phyloP scores from a whole-genome alignment of 2,113 vertebrate species.

The Nipponia nippon region DNA sequence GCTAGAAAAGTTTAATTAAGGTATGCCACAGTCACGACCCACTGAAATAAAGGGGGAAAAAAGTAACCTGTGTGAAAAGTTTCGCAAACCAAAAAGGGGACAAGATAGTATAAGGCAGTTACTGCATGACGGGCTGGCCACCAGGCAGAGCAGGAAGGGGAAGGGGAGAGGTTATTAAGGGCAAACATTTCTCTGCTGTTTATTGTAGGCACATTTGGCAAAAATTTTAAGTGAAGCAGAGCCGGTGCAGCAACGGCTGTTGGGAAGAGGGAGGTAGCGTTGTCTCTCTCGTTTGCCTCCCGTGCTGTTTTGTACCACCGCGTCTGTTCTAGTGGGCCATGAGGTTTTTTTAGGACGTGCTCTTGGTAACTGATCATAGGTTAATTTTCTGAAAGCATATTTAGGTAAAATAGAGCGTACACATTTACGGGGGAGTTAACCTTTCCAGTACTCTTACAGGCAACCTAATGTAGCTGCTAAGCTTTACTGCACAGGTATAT shows the following conservation, averaged over 20 bases:
- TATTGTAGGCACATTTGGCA: neutral
- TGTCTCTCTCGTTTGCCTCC: neutral
- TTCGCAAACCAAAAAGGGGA: neutral
- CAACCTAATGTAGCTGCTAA: neutral
- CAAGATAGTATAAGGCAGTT: neutral
- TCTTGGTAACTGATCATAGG: neutral
- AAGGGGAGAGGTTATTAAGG: neutral
- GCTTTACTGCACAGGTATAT: neutral
- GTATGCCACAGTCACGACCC: neutral
- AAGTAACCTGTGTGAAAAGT: neutral
- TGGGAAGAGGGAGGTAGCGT: neutral
- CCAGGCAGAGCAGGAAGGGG: neutral
- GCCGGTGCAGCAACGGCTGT: neutral
- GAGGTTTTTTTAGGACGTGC: neutral
- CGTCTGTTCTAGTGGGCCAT: rapidly evolving
- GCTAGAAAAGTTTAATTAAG: neutral
- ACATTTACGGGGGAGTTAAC: neutral
- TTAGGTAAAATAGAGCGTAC: neutral
- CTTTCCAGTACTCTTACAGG: neutral
- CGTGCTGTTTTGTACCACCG: neutral
- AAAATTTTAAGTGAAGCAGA: neutral
- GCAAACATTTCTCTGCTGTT: neutral
- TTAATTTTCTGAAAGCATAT: neutral
- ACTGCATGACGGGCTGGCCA: neutral
- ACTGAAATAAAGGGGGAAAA: neutral